Percentiles rank a stretch among this genome's conserved stretches.
phyloP scores from a whole-genome alignment of 2,888 invertebrate genomes.

The Cheilosia vernalis region DNA sequence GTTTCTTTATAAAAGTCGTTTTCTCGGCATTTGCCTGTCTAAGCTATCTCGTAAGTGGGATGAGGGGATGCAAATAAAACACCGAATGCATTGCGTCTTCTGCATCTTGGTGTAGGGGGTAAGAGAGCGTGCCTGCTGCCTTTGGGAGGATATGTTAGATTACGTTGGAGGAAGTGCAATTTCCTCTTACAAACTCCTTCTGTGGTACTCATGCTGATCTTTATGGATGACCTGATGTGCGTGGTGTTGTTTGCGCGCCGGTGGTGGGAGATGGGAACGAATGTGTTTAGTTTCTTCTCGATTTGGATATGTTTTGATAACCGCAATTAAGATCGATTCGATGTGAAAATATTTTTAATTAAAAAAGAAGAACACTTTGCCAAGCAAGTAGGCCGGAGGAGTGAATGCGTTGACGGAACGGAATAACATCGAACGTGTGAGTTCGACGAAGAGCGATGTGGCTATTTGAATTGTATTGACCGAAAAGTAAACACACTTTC shows the following conservation, averaged over 20 bases:
- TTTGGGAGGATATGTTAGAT: constrained; percentile 46
- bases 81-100: background rate
- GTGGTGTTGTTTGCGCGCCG: constrained; percentile 6
- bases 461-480: constrained; percentile 49
- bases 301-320: constrained; percentile 70
- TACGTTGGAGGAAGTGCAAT: constrained; percentile 71
- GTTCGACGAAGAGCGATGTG: constrained; percentile 1
- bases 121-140: constrained; percentile 15
- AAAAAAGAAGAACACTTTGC: constrained; percentile 10
- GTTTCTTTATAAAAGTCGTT: constrained; percentile 66
- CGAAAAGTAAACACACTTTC: constrained; percentile 54
- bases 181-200: constrained; percentile 64
- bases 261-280: constrained; percentile 18
- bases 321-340: constrained; percentile 69
- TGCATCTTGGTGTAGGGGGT: background rate
- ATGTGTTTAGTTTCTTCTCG: constrained; percentile 49
- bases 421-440: constrained; percentile 36
- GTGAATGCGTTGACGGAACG: constrained; percentile 46
- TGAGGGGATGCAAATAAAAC: constrained; percentile 54
- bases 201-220: constrained; percentile 53
- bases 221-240: constrained; percentile 61
- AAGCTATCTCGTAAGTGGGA: constrained; percentile 4
- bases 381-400: constrained; percentile 4
- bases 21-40: constrained; percentile 48
- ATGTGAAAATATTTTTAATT: constrained; percentile 52